Percentiles rank a stretch among this genome's conserved stretches.
Evolutionary conservation across 2,888 invertebrate genomes (phyloP).

Genomic region (Charanyca ferruginea): DNA sequence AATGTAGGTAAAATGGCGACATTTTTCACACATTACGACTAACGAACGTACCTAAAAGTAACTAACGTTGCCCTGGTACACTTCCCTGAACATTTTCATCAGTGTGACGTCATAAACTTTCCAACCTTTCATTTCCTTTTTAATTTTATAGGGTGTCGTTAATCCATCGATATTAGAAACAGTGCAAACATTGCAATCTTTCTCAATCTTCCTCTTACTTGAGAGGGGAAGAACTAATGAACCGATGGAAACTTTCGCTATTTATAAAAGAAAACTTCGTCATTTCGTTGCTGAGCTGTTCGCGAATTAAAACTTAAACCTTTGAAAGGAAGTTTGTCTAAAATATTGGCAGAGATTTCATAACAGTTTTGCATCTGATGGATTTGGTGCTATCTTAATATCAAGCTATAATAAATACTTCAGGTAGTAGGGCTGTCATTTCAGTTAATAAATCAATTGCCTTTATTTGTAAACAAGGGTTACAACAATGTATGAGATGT

Average conservation of each 20-base stretch:
- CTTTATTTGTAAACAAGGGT: too few species aligned
- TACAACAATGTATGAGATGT: too few species aligned
- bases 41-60: too few species aligned
- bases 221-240: slow-evolving; percentile 82
- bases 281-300: slow-evolving; percentile 56
- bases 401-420: neutral
- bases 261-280: slow-evolving; percentile 68
- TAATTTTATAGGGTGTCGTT: slow-evolving; percentile 86
- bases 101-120: slow-evolving; percentile 55
- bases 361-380: neutral
- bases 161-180: slow-evolving; percentile 87
- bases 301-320: slow-evolving; percentile 53
- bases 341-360: slow-evolving; percentile 36
- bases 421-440: neutral
- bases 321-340: slow-evolving; percentile 35
- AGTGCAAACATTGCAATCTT: slow-evolving; percentile 80
- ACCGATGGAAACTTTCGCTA: slow-evolving; percentile 75
- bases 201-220: slow-evolving; percentile 64
- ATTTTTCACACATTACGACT: too few species aligned
- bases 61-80: neutral
- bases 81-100: slow-evolving; percentile 2
- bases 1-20: too few species aligned
- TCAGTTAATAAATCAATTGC: too few species aligned
- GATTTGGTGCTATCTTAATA: neutral
- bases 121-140: slow-evolving; percentile 81